Base-by-base conservation (phyloP, 2,113 vertebrate genomes). In the Misgurnus anguillicaudatus region DNA sequence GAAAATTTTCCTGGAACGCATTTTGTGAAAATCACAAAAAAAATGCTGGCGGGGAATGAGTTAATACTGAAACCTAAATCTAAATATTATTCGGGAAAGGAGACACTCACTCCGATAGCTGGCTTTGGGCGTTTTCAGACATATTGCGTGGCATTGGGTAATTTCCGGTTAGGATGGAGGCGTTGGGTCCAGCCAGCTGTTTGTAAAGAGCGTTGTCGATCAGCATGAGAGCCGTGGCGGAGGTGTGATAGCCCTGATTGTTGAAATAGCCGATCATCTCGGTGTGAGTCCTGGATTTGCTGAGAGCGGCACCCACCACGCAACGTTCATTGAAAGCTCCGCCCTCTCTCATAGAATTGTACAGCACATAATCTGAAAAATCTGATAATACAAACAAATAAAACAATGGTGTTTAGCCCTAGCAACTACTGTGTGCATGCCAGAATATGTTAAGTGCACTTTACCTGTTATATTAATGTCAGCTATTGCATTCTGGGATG, bases 191-290 rank as follows among this genome's bases (percentile, higher is more conserved):
- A 0, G 91, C 95, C 47, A 98, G 78, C 0, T 93, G 78, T 86
- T 90, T 94, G 89, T 96, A 95, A 19, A 99, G 70, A 8, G 97
- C 94, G 0, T 93, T 99, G 92, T 99, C 94, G 0, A 94, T 91
- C 83, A 98, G 79, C 87, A 94, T 91, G 61, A 99, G 94, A 0
- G 96, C 94, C 0, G 95, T 94, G 78, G 96, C 97, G 0, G 96
- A 91, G 0, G 96, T 96, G 76, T 99, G 98, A 83, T 95, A 99
- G 0, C 95, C 96, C 89, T 98, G 94, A 77, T 99, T 98, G 91
- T 99, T 99, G 92, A 99, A 99, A 85, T 96, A 94, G 0, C 94
- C 95, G 0, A 91, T 96, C 31, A 94, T 88, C 0, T 93, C 94
- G 4, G 8, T 78, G 0, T 67, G 86, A 2, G 77, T 83, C 2